phyloP scores from a whole-genome alignment of 2,113 vertebrate species.

The Tragelaphus strepsiceros region DNA sequence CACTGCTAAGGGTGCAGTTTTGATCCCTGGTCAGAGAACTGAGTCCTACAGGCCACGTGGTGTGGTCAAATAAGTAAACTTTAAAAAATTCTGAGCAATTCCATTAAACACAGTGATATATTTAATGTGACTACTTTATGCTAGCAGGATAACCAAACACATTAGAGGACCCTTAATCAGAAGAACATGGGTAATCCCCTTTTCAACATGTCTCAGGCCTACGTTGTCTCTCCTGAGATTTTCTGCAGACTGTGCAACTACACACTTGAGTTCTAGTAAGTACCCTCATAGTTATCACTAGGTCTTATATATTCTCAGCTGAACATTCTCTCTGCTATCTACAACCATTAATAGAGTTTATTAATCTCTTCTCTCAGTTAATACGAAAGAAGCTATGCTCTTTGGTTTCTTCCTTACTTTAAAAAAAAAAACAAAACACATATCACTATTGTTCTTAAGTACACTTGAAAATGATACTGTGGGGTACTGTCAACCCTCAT shows the following conservation, averaged over 20 bases:
- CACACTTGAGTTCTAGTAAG: neutral
- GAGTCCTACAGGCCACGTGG: neutral
- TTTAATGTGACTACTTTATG: neutral
- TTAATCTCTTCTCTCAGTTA: neutral
- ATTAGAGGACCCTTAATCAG: neutral
- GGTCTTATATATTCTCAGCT: neutral
- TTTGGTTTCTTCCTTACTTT: neutral
- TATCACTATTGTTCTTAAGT: neutral
- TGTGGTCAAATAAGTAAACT: neutral
- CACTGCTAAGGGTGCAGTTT: neutral
- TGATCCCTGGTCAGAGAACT: neutral
- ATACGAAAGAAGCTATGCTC: neutral
- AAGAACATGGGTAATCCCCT: neutral
- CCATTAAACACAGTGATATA: neutral
- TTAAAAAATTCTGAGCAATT: neutral
- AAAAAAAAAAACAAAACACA: neutral
- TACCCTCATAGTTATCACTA: neutral
- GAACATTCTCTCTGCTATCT: neutral
- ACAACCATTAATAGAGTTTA: neutral
- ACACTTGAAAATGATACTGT: neutral
- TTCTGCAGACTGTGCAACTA: neutral
- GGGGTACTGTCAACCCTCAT: neutral
- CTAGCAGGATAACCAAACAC: neutral
- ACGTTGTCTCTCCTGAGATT: neutral
- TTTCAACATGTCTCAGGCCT: neutral